A percentile compares a stretch with the other conserved stretches of the same genome.
Conservation (phyloP, 1,140 invertebrate genomes). For the Bombyx mandarina region DNA sequence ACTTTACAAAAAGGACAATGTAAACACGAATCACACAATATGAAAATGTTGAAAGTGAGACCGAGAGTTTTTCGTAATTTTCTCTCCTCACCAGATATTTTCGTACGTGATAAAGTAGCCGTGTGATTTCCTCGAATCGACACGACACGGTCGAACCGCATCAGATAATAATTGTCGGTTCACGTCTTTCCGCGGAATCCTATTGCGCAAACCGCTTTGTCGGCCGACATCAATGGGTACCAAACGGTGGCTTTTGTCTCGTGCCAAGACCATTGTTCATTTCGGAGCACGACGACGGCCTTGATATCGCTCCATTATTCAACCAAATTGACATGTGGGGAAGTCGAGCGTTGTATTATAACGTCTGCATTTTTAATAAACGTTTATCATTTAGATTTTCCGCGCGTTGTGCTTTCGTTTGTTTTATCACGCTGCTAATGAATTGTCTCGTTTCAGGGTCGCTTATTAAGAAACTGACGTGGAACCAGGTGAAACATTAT, state of each 20-base stretch:
- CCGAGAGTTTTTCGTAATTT: not conserved
- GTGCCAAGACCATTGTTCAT: slow-evolving; percentile 61
- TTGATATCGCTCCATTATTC: slow-evolving; percentile 53
- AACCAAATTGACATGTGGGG: slow-evolving; percentile 36
- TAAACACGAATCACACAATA: no score
- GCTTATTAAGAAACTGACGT: no score
- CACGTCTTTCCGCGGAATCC: slow-evolving; percentile 62
- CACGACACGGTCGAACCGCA: slow-evolving; percentile 42
- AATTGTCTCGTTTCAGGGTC: no score
- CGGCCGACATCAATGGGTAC: slow-evolving; percentile 43
- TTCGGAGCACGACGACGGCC: slow-evolving; percentile 37
- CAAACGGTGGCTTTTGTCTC: slow-evolving; percentile 51
- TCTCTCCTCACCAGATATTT: slow-evolving; percentile 1
- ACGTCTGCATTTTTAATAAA: no score
- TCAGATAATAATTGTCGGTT: slow-evolving; percentile 63
- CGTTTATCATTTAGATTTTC: no score
- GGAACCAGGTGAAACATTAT: no score
- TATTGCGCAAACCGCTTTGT: slow-evolving; percentile 65
- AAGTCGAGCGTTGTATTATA: slow-evolving; percentile 11
- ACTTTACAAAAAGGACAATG: no score
- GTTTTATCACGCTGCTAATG: no score
- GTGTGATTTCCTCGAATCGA: slow-evolving; percentile 41
- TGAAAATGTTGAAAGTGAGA: no score
- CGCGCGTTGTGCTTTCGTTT: no score
- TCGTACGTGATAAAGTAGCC: slow-evolving; percentile 3